Evolutionary conservation across 35 echinoderm and acorn worm genomes (phyloP).

Genomic region (Holothuria glaberrima): DNA sequence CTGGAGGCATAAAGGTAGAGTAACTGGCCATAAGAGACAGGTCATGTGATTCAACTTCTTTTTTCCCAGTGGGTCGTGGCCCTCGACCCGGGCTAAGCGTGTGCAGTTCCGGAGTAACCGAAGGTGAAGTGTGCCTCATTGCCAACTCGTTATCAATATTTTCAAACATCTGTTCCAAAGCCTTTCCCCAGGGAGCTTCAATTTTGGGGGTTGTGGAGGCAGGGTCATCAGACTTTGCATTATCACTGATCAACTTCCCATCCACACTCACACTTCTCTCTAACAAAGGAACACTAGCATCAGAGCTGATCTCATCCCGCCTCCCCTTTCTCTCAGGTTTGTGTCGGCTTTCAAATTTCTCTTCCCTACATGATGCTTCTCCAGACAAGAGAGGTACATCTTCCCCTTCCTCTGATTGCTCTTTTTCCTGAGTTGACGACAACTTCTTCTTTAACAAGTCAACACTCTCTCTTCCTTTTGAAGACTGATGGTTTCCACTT

Average conservation of each 20-base stretch:
- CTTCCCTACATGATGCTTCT: not conserved
- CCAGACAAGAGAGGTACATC: not conserved
- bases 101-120: not conserved
- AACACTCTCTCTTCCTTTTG: conserved; percentile 22
- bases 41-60: conserved; percentile 81
- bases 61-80: conserved; percentile 54
- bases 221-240: conserved; percentile 23
- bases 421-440: conserved; percentile 30
- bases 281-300: conserved; percentile 15
- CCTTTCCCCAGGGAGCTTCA: conserved; percentile 51
- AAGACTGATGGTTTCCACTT: not conserved
- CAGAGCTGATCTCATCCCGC: not conserved
- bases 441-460: conserved; percentile 53
- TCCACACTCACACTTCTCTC: conserved; percentile 45
- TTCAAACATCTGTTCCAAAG: conserved; percentile 87
- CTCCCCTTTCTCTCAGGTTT: conserved; percentile 15
- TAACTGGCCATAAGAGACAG: conserved; percentile 86
- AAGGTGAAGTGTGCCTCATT: conserved; percentile 20
- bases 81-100: conserved; percentile 2
- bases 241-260: not conserved
- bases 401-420: conserved; percentile 28
- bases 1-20: conserved; percentile 83
- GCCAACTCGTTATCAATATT: conserved; percentile 81
- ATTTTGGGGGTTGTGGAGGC: conserved; percentile 58
- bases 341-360: not conserved